Percentiles rank a stretch among this genome's conserved stretches.
Conservation (phyloP, 1,140 invertebrate species). For the Calycopis cecrops region DNA sequence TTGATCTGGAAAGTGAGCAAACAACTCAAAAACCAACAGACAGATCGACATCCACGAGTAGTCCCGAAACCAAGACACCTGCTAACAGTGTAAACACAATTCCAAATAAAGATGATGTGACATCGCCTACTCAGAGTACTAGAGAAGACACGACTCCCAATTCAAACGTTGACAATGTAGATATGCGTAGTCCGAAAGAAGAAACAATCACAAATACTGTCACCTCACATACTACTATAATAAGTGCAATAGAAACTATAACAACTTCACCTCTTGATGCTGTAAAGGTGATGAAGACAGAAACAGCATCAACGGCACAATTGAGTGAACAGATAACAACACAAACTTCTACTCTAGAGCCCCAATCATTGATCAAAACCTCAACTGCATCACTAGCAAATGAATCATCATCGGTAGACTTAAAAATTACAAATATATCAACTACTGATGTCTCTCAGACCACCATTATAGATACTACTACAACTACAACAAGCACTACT, state of each 20-base stretch:
- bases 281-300: neutral
- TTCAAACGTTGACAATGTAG: constrained; percentile 38
- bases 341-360: neutral
- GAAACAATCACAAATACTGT: constrained; percentile 23
- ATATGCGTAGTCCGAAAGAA: constrained; percentile 30
- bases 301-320: neutral
- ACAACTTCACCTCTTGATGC: constrained; percentile 2
- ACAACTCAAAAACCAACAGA: constrained; percentile 29
- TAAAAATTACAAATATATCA: constrained; percentile 1
- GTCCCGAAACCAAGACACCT: constrained; percentile 9
- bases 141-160: constrained; percentile 49
- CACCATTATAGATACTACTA: constrained; percentile 11
- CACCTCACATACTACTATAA: constrained; percentile 12
- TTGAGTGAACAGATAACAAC: constrained; percentile 2
- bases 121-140: constrained; percentile 21
- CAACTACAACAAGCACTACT: constrained; percentile 16
- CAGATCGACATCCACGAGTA: constrained; percentile 18
- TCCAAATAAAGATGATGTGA: neutral
- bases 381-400: constrained; percentile 18
- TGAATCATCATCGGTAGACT: constrained; percentile 7
- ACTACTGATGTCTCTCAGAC: constrained; percentile 19
- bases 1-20: constrained; percentile 76
- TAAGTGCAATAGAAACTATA: constrained; percentile 1
- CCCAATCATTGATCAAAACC: constrained; percentile 5
- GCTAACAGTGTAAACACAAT: constrained; percentile 9